Evolutionary conservation across 2,113 vertebrate genomes (phyloP).

Genomic region (Lepisosteus osseus): DNA sequence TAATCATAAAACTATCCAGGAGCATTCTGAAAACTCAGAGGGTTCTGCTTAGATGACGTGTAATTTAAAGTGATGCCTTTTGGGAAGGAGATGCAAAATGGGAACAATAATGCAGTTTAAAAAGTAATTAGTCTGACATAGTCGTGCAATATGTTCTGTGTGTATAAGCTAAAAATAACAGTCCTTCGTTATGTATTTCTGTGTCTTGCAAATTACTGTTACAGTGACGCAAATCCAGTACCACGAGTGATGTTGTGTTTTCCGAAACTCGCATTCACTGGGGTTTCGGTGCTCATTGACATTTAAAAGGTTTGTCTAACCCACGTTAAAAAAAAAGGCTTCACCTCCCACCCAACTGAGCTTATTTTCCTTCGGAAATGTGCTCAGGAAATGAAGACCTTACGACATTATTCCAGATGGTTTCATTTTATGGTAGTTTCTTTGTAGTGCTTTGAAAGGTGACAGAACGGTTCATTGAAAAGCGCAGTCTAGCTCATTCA

Average conservation of each 20-base stretch:
- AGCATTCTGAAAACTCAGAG: constrained; percentile 1
- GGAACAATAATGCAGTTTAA: constrained; percentile 24
- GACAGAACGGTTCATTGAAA: too few species aligned
- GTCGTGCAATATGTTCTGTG: constrained; percentile 22
- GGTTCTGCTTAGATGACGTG: constrained; percentile 13
- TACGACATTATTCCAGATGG: too few species aligned
- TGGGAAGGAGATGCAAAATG: constrained; percentile 13
- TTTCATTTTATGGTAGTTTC: too few species aligned
- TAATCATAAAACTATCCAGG: not conserved
- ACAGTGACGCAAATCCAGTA: constrained; percentile 12
- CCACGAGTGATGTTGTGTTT: constrained; percentile 2
- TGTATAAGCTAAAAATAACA: constrained; percentile 37
- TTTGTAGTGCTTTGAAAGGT: too few species aligned
- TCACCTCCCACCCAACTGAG: too few species aligned
- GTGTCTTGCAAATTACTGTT: constrained; percentile 25
- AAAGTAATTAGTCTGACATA: constrained; percentile 28
- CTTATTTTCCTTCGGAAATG: too few species aligned
- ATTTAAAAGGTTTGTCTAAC: not conserved
- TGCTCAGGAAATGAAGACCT: too few species aligned
- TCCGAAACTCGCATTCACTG: constrained; percentile 4
- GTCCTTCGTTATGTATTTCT: constrained; percentile 23
- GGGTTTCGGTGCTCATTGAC: not conserved
- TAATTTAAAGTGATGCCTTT: constrained; percentile 25
- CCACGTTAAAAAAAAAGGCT: too few species aligned
- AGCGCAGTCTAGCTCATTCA: too few species aligned